These are phyloP conservation scores for Piaya cayana DNA, from an alignment of 2,113 vertebrate species.

Conservation along the genomic window DNA sequence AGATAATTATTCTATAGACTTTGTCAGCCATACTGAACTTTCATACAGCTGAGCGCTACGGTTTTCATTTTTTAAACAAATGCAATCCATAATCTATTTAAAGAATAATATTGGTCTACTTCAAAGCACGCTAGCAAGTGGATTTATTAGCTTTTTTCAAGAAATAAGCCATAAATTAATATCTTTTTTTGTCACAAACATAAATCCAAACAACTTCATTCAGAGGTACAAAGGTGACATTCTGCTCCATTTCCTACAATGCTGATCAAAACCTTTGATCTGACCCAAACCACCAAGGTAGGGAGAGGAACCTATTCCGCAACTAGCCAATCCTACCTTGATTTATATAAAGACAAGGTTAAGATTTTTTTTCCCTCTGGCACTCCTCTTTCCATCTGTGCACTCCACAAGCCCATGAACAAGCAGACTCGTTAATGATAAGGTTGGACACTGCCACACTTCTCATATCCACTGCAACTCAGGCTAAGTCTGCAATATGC, in stretches of 20 bases:
- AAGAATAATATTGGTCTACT: not conserved
- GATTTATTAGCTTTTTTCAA: not conserved
- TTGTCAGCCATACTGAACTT: not conserved
- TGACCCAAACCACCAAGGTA: not conserved
- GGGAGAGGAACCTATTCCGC: not conserved
- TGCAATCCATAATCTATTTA: not conserved
- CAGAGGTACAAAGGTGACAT: not conserved
- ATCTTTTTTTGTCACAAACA: not conserved
- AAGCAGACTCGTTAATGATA: not conserved
- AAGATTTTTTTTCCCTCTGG: not conserved
- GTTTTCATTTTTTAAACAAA: not conserved
- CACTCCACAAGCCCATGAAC: not conserved
- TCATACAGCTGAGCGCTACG: not conserved
- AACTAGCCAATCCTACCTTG: not conserved
- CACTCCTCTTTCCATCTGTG: not conserved
- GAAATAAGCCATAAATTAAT: not conserved
- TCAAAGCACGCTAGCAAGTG: not conserved
- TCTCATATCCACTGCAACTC: rapidly evolving
- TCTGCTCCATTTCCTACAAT: not conserved
- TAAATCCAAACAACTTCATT: not conserved
- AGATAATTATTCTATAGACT: not conserved
- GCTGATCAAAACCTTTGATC: not conserved
- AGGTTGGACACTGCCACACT: rapidly evolving
- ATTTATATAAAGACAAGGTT: not conserved
- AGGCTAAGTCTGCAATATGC: not conserved